Conservation (phyloP, 2,888 invertebrate genomes). For the Chrysolina oricalcia region DNA sequence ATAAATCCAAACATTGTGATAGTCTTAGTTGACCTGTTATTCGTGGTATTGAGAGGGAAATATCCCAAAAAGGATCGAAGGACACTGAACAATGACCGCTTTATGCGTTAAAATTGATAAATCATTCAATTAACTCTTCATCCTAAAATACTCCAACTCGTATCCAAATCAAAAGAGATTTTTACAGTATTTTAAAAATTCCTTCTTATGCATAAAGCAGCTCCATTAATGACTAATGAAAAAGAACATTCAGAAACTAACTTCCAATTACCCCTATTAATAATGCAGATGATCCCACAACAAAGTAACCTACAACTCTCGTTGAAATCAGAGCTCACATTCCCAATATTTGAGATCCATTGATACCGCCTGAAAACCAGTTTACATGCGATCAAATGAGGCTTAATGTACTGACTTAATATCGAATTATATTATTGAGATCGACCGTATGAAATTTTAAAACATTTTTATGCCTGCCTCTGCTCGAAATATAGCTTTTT, state of each 20-base stretch:
- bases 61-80: too few species aligned
- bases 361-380: slow-evolving; percentile 61
- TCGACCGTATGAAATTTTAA: slow-evolving; percentile 62
- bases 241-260: background rate
- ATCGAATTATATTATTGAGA: slow-evolving; percentile 63
- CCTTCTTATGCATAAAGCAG: too few species aligned
- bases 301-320: background rate
- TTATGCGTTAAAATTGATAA: too few species aligned
- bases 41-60: too few species aligned
- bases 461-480: slow-evolving; percentile 55
- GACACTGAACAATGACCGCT: too few species aligned
- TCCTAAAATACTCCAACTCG: too few species aligned
- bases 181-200: too few species aligned
- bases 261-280: background rate
- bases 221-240: too few species aligned
- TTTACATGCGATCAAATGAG: slow-evolving; percentile 60
- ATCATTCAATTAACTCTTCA: too few species aligned
- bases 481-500: slow-evolving; percentile 48
- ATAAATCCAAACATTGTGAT: too few species aligned
- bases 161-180: too few species aligned
- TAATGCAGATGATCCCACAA: background rate
- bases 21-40: too few species aligned
- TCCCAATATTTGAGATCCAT: slow-evolving; percentile 58
- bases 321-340: slow-evolving; percentile 37
- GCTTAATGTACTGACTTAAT: slow-evolving; percentile 66